Percentiles rank a stretch among this genome's conserved stretches.
Evolutionary conservation across 1,140 invertebrate species (phyloP).

Genomic region (Oncopodura yosiiana): DNA sequence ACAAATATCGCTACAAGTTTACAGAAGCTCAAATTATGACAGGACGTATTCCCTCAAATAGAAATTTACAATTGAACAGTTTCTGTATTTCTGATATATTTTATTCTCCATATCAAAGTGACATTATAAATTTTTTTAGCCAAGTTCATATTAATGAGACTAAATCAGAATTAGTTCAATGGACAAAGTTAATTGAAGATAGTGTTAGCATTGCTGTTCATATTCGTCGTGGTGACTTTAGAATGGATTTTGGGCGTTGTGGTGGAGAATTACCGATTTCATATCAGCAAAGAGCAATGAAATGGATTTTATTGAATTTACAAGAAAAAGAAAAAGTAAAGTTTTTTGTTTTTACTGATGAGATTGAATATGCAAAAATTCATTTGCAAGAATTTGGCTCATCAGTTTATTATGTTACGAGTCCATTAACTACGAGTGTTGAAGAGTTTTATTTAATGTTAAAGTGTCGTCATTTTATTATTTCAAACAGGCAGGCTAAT

Average conservation of each 20-base stretch:
- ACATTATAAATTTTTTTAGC: not conserved
- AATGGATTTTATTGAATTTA: not conserved
- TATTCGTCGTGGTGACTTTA: slow-evolving; percentile 16
- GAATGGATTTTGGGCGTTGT: too few species aligned
- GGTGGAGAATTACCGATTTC: slow-evolving; percentile 6
- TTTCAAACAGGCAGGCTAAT: too few species aligned
- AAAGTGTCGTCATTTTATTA: too few species aligned
- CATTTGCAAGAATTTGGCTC: too few species aligned
- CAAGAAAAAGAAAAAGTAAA: slow-evolving; percentile 1
- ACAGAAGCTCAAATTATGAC: too few species aligned
- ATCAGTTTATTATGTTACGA: too few species aligned
- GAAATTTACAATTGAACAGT: not conserved
- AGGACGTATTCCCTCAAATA: not conserved
- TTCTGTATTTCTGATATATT: slow-evolving; percentile 15
- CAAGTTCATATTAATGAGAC: not conserved
- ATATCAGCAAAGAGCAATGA: slow-evolving; percentile 10
- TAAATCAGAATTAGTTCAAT: not conserved
- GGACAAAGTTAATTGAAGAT: not conserved
- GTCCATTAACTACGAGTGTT: too few species aligned
- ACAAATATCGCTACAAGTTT: too few species aligned
- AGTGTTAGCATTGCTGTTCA: slow-evolving; percentile 17
- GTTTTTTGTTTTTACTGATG: slow-evolving; percentile 23
- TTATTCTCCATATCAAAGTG: not conserved
- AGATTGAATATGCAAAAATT: slow-evolving; percentile 16
- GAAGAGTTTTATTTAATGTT: too few species aligned